phyloP scores from a whole-genome alignment of 2,113 vertebrate genomes.

The Herpetotheres cachinnans region DNA sequence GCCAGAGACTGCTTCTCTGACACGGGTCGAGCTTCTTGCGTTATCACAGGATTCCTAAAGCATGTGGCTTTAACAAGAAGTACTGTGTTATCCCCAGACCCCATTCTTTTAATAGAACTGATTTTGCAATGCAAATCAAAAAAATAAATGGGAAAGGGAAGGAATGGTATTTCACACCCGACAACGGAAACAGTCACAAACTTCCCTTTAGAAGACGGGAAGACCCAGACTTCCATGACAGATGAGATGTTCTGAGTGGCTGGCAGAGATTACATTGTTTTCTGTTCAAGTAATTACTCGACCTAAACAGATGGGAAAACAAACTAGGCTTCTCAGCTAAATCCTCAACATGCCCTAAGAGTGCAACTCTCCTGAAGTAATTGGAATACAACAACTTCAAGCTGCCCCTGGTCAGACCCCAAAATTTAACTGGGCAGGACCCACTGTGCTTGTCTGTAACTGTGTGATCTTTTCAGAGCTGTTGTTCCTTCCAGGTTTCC shows the following conservation, averaged over 20 bases:
- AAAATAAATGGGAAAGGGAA: neutral
- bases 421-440: neutral
- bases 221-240: neutral
- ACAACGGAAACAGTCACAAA: neutral
- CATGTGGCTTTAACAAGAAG: neutral
- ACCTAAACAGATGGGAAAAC: neutral
- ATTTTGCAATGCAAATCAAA: neutral
- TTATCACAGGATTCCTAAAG: neutral
- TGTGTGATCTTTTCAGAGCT: neutral
- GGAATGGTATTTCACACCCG: neutral
- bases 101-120: neutral
- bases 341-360: neutral
- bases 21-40: fast-evolving
- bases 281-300: neutral
- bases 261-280: neutral
- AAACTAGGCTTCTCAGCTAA: neutral
- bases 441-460: neutral
- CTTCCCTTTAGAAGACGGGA: neutral
- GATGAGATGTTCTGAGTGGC: neutral
- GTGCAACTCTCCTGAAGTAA: neutral
- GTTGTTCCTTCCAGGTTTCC: neutral
- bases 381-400: neutral
- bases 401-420: neutral
- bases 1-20: neutral
- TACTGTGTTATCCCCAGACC: neutral